Percentiles rank a stretch among this genome's conserved stretches.
These are phyloP conservation scores for Sphaerophoria taeniata DNA, from an alignment of 2,888 invertebrate genomes.

Conservation along the genomic window DNA sequence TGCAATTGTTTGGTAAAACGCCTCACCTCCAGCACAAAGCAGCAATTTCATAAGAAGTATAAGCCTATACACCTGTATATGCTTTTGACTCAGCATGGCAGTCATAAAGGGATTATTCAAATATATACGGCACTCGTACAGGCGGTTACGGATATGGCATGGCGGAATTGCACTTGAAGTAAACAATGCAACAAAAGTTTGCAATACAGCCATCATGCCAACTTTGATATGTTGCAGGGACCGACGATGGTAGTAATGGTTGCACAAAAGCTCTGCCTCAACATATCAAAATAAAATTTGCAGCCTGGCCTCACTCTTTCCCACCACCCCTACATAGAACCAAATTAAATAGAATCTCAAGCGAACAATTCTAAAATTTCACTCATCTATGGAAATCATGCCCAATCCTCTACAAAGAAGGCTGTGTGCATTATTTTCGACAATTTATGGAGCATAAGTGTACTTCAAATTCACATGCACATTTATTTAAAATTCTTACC, in stretches of 20 bases:
- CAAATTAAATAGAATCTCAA: neutral
- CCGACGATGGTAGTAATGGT: neutral
- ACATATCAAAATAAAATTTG: neutral
- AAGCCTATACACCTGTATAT: constrained; percentile 22
- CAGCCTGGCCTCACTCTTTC: constrained; percentile 6
- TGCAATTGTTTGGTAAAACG: constrained; percentile 2
- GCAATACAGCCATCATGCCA: constrained; percentile 26
- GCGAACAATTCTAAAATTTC: neutral
- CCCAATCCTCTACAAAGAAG: constrained; percentile 2
- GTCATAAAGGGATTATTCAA: constrained; percentile 66
- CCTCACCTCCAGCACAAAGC: constrained; percentile 25
- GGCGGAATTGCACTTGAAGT: constrained; percentile 48
- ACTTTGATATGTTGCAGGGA: neutral
- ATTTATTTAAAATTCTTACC: neutral
- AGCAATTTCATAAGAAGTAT: constrained; percentile 19
- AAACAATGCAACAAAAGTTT: constrained; percentile 58
- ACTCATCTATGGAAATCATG: constrained; percentile 6
- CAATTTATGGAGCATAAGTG: constrained; percentile 13
- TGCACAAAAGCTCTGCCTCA: neutral
- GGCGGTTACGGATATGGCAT: neutral
- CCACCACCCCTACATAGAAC: neutral
- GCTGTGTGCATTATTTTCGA: constrained; percentile 1
- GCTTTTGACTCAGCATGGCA: constrained; percentile 36
- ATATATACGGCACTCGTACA: neutral
- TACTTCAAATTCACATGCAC: neutral